Evolutionary conservation across 2,797 vertebrate genomes (phyloP), one percentile per base, ranked within the genome.

Genomic region (Cygnus olor): DNA sequence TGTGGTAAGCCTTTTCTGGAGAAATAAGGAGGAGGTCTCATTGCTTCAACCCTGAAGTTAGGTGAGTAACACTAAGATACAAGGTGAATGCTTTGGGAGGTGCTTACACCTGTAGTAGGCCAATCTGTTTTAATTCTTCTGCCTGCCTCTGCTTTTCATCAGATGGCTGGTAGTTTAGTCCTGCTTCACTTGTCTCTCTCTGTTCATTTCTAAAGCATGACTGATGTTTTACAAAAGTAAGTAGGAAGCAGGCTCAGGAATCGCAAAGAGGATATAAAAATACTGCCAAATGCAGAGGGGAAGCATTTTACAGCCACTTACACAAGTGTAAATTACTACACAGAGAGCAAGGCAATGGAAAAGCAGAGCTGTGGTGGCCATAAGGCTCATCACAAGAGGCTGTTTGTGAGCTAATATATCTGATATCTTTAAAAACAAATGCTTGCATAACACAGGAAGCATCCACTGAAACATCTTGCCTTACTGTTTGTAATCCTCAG

Each of bases 261-360:
- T 34, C 71, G 90, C 83, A 76, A 85, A 85, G 85, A 87, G 76
- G 54, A 54, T 64, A 77, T 28, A 92, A 95, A 97, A 92, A 94
- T 21, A 90, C 78, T 94, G 86, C 81, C 61, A 95, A 88, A 90
- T 74, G 74, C 88, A 90, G 86, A 95, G 61, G 70, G 60, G 53
- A 95, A 96, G 94, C 95, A 91, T 91, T 96, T 94, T 81, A 90
- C 90, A 96, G 94, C 93, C 88, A 94, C 78, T 94, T 91, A 68
- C 53, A 90, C 36, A 42, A 81, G n/a, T 89, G 58, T 82, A 79
- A 91, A 94, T 71, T 81, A 76, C 89, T 85, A 88, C 63, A 89
- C 72, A 89, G 89, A 83, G 77, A 92, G 94, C 83, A 85, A 96
- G 96, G 91, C 93, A 90, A 85, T 63, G 84, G 91, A 89, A 91